Conservation (phyloP, 2,888 invertebrate species). For the Drepana falcataria region DNA sequence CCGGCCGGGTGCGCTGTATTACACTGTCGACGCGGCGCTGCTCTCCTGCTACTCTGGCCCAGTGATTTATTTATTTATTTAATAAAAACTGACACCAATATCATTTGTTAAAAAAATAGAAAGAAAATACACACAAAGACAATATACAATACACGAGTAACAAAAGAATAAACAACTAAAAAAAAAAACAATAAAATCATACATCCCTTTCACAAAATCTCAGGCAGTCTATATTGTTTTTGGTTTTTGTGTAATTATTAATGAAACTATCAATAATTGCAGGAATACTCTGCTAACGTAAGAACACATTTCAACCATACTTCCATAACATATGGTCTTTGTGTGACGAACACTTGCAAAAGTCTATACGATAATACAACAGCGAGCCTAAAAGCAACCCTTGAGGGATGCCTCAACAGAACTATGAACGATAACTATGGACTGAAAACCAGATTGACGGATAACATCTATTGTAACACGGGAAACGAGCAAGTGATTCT, state of each 20-base stretch:
- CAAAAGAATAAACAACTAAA: too few relatives aligned
- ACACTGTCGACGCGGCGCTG: slow-evolving; percentile 18
- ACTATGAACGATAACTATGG: slow-evolving; percentile 17
- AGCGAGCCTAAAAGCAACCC: slow-evolving; percentile 14
- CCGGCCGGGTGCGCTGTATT: slow-evolving; percentile 21
- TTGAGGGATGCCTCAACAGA: slow-evolving; percentile 38
- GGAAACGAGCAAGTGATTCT: slow-evolving; percentile 2
- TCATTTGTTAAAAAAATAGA: too few relatives aligned
- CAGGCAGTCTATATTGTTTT: neutral
- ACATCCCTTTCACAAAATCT: neutral
- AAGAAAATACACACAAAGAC: neutral
- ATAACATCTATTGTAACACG: slow-evolving; percentile 8
- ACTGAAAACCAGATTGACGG: slow-evolving; percentile 15
- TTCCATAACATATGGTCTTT: slow-evolving; percentile 25
- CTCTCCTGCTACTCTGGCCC: slow-evolving; percentile 18
- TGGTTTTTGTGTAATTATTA: too few relatives aligned
- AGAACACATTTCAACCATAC: slow-evolving; percentile 31
- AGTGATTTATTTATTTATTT: slow-evolving; percentile 26
- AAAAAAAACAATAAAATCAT: too few relatives aligned
- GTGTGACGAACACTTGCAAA: slow-evolving; percentile 25
- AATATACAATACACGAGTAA: too few relatives aligned
- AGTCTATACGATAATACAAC: slow-evolving; percentile 13
- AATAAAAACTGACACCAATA: neutral
- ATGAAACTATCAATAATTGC: slow-evolving; percentile 6
- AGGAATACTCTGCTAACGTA: slow-evolving; percentile 28